Evolutionary conservation across 2,113 vertebrate genomes (phyloP).

Genomic region (Osmerus mordax): DNA sequence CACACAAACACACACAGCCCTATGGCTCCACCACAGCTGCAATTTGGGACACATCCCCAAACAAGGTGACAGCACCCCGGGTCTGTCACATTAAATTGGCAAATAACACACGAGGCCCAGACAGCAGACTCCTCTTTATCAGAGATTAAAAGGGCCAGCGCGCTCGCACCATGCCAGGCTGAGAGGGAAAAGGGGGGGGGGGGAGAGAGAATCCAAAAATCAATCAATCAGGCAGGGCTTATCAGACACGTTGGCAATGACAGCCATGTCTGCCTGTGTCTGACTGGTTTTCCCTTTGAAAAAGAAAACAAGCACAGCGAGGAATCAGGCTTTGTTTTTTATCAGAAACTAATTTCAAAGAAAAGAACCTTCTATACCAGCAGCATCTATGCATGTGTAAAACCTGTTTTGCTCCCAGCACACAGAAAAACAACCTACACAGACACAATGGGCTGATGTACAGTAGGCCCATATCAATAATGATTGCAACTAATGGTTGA

Average conservation of each 20-base stretch:
- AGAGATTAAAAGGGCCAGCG: constrained; percentile 36
- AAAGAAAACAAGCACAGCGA: no score
- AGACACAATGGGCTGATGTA: not conserved
- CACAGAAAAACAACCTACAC: not conserved
- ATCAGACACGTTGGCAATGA: constrained; percentile 32
- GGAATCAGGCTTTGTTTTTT: no score
- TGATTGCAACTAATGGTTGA: no score
- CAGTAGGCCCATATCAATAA: no score
- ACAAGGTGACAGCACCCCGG: not conserved
- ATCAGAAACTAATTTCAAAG: no score
- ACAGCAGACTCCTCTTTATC: constrained; percentile 33
- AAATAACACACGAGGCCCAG: constrained; percentile 37
- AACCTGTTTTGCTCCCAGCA: not conserved
- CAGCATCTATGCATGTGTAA: no score
- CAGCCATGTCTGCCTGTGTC: not conserved
- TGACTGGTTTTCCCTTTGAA: not conserved
- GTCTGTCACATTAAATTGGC: constrained; percentile 34
- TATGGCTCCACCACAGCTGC: not conserved
- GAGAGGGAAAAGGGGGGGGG: constrained; percentile 6
- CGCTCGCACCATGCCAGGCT: constrained; percentile 27
- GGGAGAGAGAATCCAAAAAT: constrained; percentile 31
- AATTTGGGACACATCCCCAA: not conserved
- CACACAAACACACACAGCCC: not conserved
- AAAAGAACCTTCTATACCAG: no score
- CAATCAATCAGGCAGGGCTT: constrained; percentile 48